phyloP scores from a whole-genome alignment of 2,888 invertebrate genomes.

The Pachydiplax longipennis region DNA sequence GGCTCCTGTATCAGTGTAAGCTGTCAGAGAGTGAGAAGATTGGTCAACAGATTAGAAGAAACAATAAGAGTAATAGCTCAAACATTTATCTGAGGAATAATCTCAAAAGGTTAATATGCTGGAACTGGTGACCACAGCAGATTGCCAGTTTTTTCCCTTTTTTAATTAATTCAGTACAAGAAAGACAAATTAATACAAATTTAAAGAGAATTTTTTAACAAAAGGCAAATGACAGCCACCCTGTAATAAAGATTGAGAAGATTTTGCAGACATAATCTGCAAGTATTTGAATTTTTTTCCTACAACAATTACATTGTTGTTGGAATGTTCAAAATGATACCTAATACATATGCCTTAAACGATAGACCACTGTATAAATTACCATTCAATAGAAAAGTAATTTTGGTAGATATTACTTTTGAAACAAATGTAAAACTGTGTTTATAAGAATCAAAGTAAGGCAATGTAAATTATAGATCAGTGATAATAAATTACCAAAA shows the following conservation, averaged over 20 bases:
- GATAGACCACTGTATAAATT: slow-evolving; percentile 34
- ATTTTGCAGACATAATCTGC: slow-evolving; percentile 16
- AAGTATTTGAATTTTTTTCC: slow-evolving; percentile 8
- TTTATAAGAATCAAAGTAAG: neutral
- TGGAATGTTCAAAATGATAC: slow-evolving; percentile 14
- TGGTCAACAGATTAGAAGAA: neutral
- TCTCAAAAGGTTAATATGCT: neutral
- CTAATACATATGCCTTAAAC: slow-evolving; percentile 37
- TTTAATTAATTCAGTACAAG: slow-evolving; percentile 27
- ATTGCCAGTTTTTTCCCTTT: neutral
- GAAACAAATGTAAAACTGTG: slow-evolving; percentile 3
- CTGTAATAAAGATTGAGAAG: neutral
- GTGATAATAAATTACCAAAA: neutral
- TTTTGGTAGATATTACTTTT: slow-evolving; percentile 19
- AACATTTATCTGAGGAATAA: neutral
- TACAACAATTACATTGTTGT: neutral
- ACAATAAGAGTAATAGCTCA: neutral
- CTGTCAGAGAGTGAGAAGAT: no score
- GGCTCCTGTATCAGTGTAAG: slow-evolving; percentile 8
- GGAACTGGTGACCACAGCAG: slow-evolving; percentile 2
- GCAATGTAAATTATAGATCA: slow-evolving; percentile 4
- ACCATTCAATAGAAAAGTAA: neutral
- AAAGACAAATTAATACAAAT: slow-evolving; percentile 2
- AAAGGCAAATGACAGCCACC: neutral
- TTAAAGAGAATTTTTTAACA: neutral